Evolutionary conservation across 2,113 vertebrate species (phyloP), one percentile per base, ranked within the genome.

Genomic region (Lycocorax pyrrhopterus): DNA sequence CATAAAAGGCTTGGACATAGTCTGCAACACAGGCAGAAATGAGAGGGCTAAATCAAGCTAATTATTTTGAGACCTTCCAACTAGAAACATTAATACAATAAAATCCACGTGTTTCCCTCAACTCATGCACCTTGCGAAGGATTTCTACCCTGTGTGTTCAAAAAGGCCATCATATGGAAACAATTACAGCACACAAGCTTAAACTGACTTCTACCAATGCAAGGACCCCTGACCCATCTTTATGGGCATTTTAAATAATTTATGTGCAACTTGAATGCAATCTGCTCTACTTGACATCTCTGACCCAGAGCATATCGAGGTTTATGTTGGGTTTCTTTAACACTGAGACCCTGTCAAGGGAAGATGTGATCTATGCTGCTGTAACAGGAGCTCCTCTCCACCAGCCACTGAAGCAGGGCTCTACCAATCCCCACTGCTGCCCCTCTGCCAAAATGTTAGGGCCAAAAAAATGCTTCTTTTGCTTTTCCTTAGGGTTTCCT

Each of bases 251-350:
- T 93, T 76, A 93, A 96, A 96, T 95, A 89, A 96, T 95, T 96
- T 96, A 96, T 59, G 88, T 90, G 83, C 69, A 81, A 92, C 88
- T 53, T 66, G 59, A 96, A 96, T 78, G 79, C 92, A 94, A 68
- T 93, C 96, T 86, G 68, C 93, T 96, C 85, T 92, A 93, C 85
- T 81, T 92, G 94, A 95, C 94, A 93, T 89, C 83, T 15, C 66
- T 95, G 93, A 97, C 94, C 93, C 80, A 72, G 84, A 78, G 79
- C 76, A 20, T 41, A 95, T 47, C 8, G 1, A 89, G 94, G 96
- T 95, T 96, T 94, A 96, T 68, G 85, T n/a, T 39, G 60, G 83
- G 93, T 94, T 96, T 92, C 96, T 93, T 96, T 93, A 96, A 96
- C 95, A 92, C 64, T 43, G 64, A 82, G 68, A 90, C 83, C 93